Evolutionary conservation across 2,113 vertebrate genomes (phyloP), one percentile per base, ranked within the genome.

Genomic region (Cephalopterus ornatus): DNA sequence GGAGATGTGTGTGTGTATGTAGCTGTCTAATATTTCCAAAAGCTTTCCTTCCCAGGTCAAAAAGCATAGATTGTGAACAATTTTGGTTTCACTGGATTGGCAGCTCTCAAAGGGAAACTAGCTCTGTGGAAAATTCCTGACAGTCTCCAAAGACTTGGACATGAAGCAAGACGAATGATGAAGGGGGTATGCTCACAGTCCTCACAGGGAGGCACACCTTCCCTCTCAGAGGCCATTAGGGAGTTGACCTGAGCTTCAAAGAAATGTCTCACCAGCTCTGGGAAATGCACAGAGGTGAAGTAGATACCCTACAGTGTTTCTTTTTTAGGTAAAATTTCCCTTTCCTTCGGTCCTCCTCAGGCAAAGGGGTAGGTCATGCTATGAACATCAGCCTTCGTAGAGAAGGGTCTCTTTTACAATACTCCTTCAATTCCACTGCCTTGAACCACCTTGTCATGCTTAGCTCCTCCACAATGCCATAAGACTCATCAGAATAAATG

Each of bases 321-420:
- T 62, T 83, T 88, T 56, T 0, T 5, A 24, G 15, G 19, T 46
- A 61, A 33, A 44, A 49, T 37, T 76, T 72, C 78, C 14, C n/a
- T 93, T 87, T 49, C 8, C 11, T 92, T 77, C 82, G 32, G n/a
- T 20, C 37, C 63, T 88, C n/a, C 41, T 70, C 44, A 73, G 49
- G 53, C 20, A 44, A 84, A 81, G 21, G 22, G 21, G 16, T 15
- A 28, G 19, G 26, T 37, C 0, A 0, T 46, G n/a, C 55, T 49
- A 1, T 28, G 39, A 72, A 6, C 52, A 61, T 21, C 46, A 74
- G 33, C 63, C n/a, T 79, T 72, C 35, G 32, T 4, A 24, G 5
- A 61, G 22, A 55, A 10, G 3, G 8, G 17, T 91, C 30, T 56
- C 26, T 84, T 89, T 26, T 65, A 62, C 62, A 85, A 11, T 14